These are phyloP conservation scores for Kryptolebias ocellatus DNA, from an alignment of 2,797 vertebrate genomes.

Conservation along the genomic window DNA sequence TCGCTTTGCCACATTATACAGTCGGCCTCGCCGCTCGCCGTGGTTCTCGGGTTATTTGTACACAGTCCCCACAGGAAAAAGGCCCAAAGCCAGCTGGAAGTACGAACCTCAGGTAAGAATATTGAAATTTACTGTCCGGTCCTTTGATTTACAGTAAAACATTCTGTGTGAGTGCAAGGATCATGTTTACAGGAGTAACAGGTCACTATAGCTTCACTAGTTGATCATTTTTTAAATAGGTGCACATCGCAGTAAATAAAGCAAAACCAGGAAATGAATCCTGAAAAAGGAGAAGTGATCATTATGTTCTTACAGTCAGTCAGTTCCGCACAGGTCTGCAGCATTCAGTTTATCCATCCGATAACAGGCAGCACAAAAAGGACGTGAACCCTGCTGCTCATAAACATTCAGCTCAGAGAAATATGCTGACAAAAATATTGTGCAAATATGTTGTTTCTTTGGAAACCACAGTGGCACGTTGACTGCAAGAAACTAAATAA, in stretches of 20 bases:
- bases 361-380: too few species aligned
- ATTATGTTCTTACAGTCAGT: neutral
- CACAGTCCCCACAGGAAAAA: constrained; percentile 53
- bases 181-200: neutral
- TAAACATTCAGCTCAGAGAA: too few species aligned
- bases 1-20: constrained; percentile 76
- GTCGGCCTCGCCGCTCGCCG: constrained; percentile 60
- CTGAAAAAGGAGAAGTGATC: constrained; percentile 14
- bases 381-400: too few species aligned
- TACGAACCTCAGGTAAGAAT: constrained; percentile 78
- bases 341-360: too few species aligned
- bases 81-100: constrained; percentile 70
- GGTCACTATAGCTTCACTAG: neutral
- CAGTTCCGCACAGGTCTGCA: neutral
- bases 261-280: constrained; percentile 20
- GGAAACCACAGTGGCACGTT: too few species aligned
- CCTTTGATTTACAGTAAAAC: neutral
- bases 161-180: too few species aligned
- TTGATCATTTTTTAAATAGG: neutral
- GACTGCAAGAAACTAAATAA: too few species aligned
- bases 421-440: too few species aligned
- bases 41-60: constrained; percentile 77
- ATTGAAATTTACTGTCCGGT: neutral
- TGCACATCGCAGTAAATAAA: neutral
- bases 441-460: too few species aligned